A percentile compares a stretch with the other conserved stretches of the same genome.
Evolutionary conservation across 2,113 vertebrate species (phyloP).

Genomic region (Peucedramus taeniatus): DNA sequence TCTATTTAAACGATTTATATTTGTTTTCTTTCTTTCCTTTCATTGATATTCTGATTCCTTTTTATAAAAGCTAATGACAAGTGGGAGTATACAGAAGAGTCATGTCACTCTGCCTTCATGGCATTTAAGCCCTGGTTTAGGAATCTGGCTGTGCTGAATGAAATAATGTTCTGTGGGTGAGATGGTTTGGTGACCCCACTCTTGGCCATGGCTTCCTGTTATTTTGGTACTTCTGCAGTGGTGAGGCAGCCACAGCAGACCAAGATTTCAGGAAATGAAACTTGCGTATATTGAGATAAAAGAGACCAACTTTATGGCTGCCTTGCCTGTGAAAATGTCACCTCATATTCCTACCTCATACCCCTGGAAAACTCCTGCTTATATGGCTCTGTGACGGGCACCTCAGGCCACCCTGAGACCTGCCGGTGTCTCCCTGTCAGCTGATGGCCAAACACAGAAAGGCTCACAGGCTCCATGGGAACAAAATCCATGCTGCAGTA

Average conservation of each 20-base stretch:
- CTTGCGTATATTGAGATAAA: accelerated
- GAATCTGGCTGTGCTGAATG: background rate
- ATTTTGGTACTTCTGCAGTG: background rate
- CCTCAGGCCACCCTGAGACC: background rate
- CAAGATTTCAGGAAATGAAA: background rate
- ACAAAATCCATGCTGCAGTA: background rate
- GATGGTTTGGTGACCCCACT: background rate
- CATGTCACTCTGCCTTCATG: background rate
- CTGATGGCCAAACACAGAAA: background rate
- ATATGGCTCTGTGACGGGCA: background rate
- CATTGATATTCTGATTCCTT: background rate
- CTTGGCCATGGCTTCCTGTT: background rate
- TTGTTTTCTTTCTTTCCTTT: background rate
- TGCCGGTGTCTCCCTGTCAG: background rate
- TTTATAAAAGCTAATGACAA: background rate
- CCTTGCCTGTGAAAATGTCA: background rate
- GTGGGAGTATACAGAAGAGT: background rate
- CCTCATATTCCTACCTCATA: background rate
- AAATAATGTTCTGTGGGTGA: background rate
- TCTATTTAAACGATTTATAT: background rate
- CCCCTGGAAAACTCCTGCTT: background rate
- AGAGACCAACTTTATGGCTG: accelerated
- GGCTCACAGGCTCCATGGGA: background rate
- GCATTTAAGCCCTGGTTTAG: background rate
- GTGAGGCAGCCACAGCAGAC: background rate